Evolutionary conservation across 2,113 vertebrate genomes (phyloP), one percentile per base, ranked within the genome.

Genomic region (Paramisgurnus dabryanus): DNA sequence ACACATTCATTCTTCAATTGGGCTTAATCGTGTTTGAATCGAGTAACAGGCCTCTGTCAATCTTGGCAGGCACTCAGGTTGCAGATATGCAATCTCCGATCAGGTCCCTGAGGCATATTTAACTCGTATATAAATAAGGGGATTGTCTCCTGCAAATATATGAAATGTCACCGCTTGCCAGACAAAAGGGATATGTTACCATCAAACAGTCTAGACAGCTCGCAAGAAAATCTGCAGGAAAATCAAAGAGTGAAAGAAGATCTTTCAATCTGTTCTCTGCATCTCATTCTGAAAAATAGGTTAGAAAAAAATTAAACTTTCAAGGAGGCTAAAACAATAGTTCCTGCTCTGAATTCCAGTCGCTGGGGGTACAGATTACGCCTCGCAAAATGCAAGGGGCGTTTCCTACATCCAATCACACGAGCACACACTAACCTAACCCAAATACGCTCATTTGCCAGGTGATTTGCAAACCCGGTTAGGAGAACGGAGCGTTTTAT

Each of bases 131-230:
- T 91, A 92, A 93, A 92, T 91, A 93, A 89, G 89, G 86, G 84
- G 90, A 92, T 92, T 92, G 93, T 93, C 90, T 93, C 85, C 82
- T 85, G 82, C 70, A 92, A 90, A 91, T 91, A 93, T 90, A 93
- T 88, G 85, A 89, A 85, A 90, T 91, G 87, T 91, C 91, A 91
- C 89, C 83, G 81, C 80, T 87, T 70, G 83, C 89, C 90, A 90
- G 89, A 90, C 88, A 77, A 88, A 82, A 85, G 80, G 89, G 89
- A 88, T 91, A 85, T 80, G 88, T 92, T 92, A 88, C 90, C 88
- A 84, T 81, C 87, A 76, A 61, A 69, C 83, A 79, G 92, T 91
- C 92, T 91, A 91, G 91, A 92, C 91, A 80, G 88, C 68, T 70
- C 65, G 76, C 80, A 82, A 34, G n/a, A 69, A 55, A 69, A 84